Evolutionary conservation across 2,113 vertebrate genomes (phyloP).

Genomic region (Bothrops jararaca): DNA sequence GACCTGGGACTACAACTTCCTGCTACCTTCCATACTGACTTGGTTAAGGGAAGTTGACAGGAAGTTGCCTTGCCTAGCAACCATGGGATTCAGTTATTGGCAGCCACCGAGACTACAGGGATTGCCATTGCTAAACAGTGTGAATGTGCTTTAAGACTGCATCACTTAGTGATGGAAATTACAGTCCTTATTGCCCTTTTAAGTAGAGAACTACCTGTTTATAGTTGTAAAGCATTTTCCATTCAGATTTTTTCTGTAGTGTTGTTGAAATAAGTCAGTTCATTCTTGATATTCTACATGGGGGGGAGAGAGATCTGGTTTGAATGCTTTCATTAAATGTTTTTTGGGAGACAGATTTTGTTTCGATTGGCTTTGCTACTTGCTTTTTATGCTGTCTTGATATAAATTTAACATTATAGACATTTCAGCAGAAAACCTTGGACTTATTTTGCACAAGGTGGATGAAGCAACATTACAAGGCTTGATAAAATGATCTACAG

Average conservation of each 20-base stretch:
- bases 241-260: constrained; percentile 47
- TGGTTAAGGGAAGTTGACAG: background rate
- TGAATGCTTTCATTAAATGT: constrained; percentile 56
- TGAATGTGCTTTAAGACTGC: background rate
- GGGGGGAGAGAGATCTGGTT: constrained; percentile 16
- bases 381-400: constrained; percentile 50
- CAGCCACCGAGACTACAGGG: background rate
- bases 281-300: constrained; percentile 63
- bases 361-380: constrained; percentile 34
- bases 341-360: constrained; percentile 12
- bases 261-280: constrained; percentile 54
- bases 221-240: constrained; percentile 40
- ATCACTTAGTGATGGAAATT: background rate
- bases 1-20: background rate
- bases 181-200: background rate
- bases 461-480: constrained; percentile 7
- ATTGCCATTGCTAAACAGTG: background rate
- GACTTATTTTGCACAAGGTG: constrained; percentile 55
- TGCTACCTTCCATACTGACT: background rate
- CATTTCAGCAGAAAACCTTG: constrained; percentile 52
- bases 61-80: background rate
- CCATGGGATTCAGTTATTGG: background rate
- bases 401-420: constrained; percentile 36
- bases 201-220: background rate
- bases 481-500: background rate